Conservation (phyloP, 2,888 invertebrate genomes). For the Caenorhabditis sulstoni region DNA sequence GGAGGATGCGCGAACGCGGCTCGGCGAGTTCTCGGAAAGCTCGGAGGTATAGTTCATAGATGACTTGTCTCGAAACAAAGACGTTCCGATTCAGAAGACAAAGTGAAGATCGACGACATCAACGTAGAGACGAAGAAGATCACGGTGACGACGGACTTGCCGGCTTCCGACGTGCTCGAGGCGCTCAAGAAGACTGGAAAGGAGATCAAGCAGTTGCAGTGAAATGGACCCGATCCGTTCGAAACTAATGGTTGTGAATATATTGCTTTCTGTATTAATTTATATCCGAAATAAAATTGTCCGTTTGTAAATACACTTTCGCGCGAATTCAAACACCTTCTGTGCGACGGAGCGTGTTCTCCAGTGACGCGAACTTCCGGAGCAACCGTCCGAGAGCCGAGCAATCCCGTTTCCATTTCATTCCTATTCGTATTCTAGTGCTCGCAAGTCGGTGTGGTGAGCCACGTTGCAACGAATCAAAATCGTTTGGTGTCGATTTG, state of each 20-base stretch:
- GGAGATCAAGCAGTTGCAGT: conserved; percentile 68
- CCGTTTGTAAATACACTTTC: neutral
- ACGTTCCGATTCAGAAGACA: conserved; percentile 68
- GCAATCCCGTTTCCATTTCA: neutral
- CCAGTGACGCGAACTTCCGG: conserved; percentile 14
- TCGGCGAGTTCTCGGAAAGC: conserved; percentile 88
- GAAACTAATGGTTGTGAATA: conserved; percentile 34
- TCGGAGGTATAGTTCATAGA: conserved; percentile 84
- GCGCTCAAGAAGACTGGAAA: conserved; percentile 82
- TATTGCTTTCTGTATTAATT: conserved; percentile 5
- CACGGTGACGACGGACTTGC: conserved; percentile 81
- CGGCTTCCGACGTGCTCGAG: conserved; percentile 80
- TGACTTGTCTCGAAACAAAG: neutral
- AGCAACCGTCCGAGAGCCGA: neutral
- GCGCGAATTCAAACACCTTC: conserved; percentile 1
- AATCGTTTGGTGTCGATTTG: conserved; percentile 12
- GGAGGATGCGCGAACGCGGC: conserved; percentile 93
- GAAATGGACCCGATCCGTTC: conserved; percentile 1
- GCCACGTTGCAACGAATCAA: conserved; percentile 39
- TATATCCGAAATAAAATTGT: neutral
- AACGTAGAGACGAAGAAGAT: conserved; percentile 81
- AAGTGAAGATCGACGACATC: conserved; percentile 80
- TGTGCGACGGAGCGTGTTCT: neutral
- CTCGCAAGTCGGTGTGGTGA: conserved; percentile 29
- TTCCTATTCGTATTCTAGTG: conserved; percentile 3